Conservation (phyloP, 2,888 invertebrate species). For the Mythimna loreyi region DNA sequence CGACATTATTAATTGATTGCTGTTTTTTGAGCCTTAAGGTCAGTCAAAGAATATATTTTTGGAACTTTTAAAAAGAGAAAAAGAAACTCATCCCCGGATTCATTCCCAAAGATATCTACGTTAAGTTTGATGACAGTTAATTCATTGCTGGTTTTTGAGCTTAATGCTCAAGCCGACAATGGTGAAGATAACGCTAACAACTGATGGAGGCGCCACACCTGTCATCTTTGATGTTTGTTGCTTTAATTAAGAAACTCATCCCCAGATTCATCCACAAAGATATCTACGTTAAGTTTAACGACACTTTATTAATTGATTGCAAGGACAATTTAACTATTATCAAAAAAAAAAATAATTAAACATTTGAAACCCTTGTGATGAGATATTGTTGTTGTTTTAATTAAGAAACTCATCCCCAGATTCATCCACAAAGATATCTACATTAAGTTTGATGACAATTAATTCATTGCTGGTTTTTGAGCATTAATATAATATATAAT, state of each 20-base stretch:
- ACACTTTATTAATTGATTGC: no score
- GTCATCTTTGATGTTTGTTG: conserved; percentile 79
- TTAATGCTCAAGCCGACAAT: conserved; percentile 68
- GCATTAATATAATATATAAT: no score
- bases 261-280: conserved; percentile 71
- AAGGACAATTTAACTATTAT: no score
- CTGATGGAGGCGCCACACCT: conserved; percentile 80
- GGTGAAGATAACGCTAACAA: conserved; percentile 76
- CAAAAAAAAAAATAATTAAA: no score
- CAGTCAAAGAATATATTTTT: no score
- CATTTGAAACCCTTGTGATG: no score
- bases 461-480: no score
- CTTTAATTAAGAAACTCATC: conserved; percentile 81
- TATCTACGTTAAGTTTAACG: conserved; percentile 59
- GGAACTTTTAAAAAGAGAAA: no score
- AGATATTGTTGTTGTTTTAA: conserved; percentile 81
- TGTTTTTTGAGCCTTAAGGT: background rate
- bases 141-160: no score
- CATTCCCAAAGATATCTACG: no score
- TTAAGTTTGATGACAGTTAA: no score
- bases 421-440: conserved; percentile 71
- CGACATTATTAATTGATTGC: conserved; percentile 47
- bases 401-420: conserved; percentile 74
- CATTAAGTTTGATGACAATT: conserved; percentile 53
- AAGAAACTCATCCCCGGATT: no score